Evolutionary conservation across 2,888 invertebrate genomes (phyloP), one percentile per base, ranked within the genome.

Genomic region (Gymnocheta viridis): DNA sequence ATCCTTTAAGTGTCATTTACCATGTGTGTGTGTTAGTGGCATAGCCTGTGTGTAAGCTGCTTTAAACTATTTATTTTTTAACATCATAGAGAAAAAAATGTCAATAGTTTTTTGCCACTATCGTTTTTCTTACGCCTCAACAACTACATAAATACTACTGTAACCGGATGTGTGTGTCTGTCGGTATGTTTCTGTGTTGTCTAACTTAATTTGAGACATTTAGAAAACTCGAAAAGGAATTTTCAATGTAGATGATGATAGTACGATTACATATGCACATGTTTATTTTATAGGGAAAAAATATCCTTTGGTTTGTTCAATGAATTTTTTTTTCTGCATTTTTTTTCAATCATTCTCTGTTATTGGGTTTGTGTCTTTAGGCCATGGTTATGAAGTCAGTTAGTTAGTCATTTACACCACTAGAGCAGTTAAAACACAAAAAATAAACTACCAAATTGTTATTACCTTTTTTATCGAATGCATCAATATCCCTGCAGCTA

Each of bases 181-280:
- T 27, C n/a, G 49, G 38, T 62, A 87, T 32, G 24, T 0, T 14
- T 35, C 5, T 58, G 35, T 79, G 74, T 72, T 73, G 81, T 89
- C 89, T 90, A 90, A 90, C 91, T 90, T 90, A 91, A 90, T 91
- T 91, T 89, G 91, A 89, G 90, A 90, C 90, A 89, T 91, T 91
- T 90, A 89, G 88, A 89, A 88, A 89, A 88, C 88, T 88, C 87
- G 85, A 89, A 88, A 89, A 89, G 87, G 88, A 90, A 81, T 76
- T 76, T 54, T 6, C 66, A 49, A 24, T 41, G 29, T 54, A 5
- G 24, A 19, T n/a, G 9, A n/a, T 12, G 19, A n/a, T n/a, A 27
- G 56, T 58, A 47, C 35, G 2, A 24, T 3, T 87, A 10, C 22
- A 69, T 54, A 29, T 49, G 19, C n/a, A 62, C 60, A 83, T 73